Evolutionary conservation across 2,888 invertebrate species (phyloP).

Genomic region (Holacanthella duospinosa): DNA sequence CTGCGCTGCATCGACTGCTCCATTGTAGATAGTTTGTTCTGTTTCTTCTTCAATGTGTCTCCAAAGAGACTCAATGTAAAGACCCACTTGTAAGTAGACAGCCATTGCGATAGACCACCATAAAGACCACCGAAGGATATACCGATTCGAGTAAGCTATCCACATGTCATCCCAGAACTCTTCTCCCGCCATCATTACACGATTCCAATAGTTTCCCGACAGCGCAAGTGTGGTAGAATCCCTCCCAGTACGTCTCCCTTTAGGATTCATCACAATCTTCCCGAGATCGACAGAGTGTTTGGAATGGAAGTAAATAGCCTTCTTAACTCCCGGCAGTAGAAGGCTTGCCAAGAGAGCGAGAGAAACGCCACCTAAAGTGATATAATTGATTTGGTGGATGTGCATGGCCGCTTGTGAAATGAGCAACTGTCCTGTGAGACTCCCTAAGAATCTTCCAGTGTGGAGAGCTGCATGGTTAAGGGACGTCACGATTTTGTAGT

Average conservation of each 20-base stretch:
- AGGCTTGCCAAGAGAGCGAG: slow-evolving; percentile 61
- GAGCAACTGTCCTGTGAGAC: slow-evolving; percentile 61
- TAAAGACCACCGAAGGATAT: slow-evolving; percentile 60
- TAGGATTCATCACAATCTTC: not conserved
- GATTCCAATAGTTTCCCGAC: slow-evolving; percentile 2
- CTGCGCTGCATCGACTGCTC: slow-evolving; percentile 54
- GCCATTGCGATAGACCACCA: slow-evolving; percentile 58
- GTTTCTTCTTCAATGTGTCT: slow-evolving; percentile 47
- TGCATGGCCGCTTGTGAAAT: slow-evolving; percentile 55
- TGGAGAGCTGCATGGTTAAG: slow-evolving; percentile 72
- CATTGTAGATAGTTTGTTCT: slow-evolving; percentile 47
- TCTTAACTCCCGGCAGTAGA: slow-evolving; percentile 58
- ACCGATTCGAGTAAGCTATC: slow-evolving; percentile 50
- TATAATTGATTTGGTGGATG: slow-evolving; percentile 65
- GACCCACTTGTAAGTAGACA: slow-evolving; percentile 54
- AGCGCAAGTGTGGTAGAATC: not conserved
- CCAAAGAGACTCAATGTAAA: slow-evolving; percentile 78
- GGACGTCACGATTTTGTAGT: slow-evolving; percentile 73
- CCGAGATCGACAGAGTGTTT: not conserved
- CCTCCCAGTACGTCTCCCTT: slow-evolving; percentile 23
- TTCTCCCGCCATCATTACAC: slow-evolving; percentile 27
- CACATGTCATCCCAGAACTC: slow-evolving; percentile 51
- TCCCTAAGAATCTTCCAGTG: slow-evolving; percentile 65
- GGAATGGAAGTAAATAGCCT: slow-evolving; percentile 62
- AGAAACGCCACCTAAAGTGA: slow-evolving; percentile 61